Evolutionary conservation across 2,113 vertebrate species (phyloP), one percentile per base, ranked within the genome.

Genomic region (Brachyhypopomus gauderio): DNA sequence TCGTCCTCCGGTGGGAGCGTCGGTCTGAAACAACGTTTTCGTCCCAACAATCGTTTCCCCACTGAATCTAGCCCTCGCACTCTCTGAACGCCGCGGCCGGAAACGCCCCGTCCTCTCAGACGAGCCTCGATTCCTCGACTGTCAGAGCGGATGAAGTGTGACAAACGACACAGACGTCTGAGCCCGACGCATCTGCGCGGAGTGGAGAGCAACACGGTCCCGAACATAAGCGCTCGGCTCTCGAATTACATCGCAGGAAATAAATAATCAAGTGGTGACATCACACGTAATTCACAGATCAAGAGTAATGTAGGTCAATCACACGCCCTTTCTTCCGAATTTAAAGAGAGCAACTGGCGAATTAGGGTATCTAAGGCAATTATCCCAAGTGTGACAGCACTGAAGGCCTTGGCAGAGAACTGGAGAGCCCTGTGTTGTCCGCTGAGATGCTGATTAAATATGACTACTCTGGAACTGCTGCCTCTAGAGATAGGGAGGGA

Each of bases 371-470:
- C 82, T 75, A 58, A 88, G 87, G 85, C 85, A 89, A 88, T 91
- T 90, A 88, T 85, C 86, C 81, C 20, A 60, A 85, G 86, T 85
- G 87, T 90, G 89, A 91, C 88, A 88, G 84, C 67, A 52, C 2
- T 72, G 81, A 64, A 48, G 81, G 77, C 84, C 45, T 27, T 69
- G 3, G 79, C 27, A 17, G 73, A 86, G 12, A 59, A 77, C 81
- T 81, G 83, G 45, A 87, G 88, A 87, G 90, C 83, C 78, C 80
- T 67, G 86, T 83, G 86, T 91, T 88, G 89, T 88, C 88, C 84
- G 6, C 75, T 66, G 83, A 90, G 90, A 92, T 89, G 88, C 79
- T 91, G 90, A 93, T 93, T 89, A 91, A 92, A 89, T 86, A 88
- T 88, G 92, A 91, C 91, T 88, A 87, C 78, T 80, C 78, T 81